Evolutionary conservation across 2,797 vertebrate species (phyloP), one percentile per base, ranked within the genome.

Genomic region (Gobionotothen gibberifrons): DNA sequence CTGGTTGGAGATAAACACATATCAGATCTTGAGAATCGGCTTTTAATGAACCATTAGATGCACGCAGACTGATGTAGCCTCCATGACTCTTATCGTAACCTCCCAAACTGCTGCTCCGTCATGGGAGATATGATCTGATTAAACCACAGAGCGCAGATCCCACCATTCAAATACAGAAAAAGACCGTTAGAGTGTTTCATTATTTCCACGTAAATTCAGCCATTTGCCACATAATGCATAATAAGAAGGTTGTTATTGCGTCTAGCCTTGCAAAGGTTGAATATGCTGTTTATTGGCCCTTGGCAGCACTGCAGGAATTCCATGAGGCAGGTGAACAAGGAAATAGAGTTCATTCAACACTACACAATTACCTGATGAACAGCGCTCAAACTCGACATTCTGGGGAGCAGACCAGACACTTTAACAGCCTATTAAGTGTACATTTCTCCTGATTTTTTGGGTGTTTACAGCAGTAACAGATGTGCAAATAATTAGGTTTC

Each of bases 341-440:
- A 93, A 92, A 90, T 85, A 52, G 86, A 89, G 84, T 87, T 91
- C 84, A 88, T 86, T 91, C 83, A 89, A 74, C 87, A 89, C 69
- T 52, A 72, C 48, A 69, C 87, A 90, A 93, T 94, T 91, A 93
- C 85, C 83, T 58, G 65, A 80, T 85, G 75, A 83, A 85, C 83
- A 67, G 64, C 10, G 1, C 63, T 87, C 74, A 66, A 83, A 74
- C 40, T 61, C 62, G 17, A 68, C 73, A 59, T 74, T 92, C 76
- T 88, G 60, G 80, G 81, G 74, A 74, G 68, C 84, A 82, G 67
- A 84, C 87, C 78, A 91, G 83, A 82, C 70, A 69, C 69, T 90
- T 92, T 91, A 78, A 90, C 84, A 91, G 82, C 59, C 81, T 84
- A 84, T 92, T 91, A 90, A 72, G 53, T 40, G 49, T 79, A 81